Base-by-base conservation (phyloP, 2,797 vertebrate genomes). In the Alca torda region DNA sequence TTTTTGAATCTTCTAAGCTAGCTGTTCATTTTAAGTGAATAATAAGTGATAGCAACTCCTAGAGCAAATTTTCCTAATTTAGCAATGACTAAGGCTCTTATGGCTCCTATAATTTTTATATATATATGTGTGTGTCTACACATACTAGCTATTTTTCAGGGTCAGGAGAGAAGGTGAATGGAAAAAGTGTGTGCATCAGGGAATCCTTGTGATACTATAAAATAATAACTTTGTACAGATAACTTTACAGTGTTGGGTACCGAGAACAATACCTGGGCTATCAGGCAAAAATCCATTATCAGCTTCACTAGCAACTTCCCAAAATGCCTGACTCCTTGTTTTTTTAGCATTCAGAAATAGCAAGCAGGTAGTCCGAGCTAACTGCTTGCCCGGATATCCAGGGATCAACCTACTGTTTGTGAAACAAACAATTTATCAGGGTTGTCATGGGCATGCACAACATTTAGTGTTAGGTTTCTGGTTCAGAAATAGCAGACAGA, bases 401-500 rank as follows among this genome's bases (percentile, higher is more conserved):
- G 65, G 61, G 65, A 61, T 93, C 73, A 43, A 3, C 35, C 61
- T 72, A 1, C 43, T 92, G 41, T 69, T 87, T 68, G 53, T 56
- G 67, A 82, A 89, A 57, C 35, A 79, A 83, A 46, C 51, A 48
- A 63, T 85, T 85, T 81, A 45, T 69, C 19, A 4, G 77, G 24
- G 50, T 82, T 92, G 74, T 65, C 59, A 79, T 19, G 28, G 45
- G 35, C 26, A 19, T 14, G 41, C n/a, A 61, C 53, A 61, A 23
- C 37, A 33, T 50, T 78, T 14, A 37, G 76, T 43, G 74, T 88
- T 93, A 53, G 53, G 64, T 84, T 94, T 89, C 90, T 74, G 72
- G 41, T 68, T 91, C 92, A 85, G 64, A 93, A 94, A 67, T 93
- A 92, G 82, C 68, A 83, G 78, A 45, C 63, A 46, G 60, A 43